phyloP scores from a whole-genome alignment of 2,113 vertebrate genomes.

The Myrmecobius fasciatus region DNA sequence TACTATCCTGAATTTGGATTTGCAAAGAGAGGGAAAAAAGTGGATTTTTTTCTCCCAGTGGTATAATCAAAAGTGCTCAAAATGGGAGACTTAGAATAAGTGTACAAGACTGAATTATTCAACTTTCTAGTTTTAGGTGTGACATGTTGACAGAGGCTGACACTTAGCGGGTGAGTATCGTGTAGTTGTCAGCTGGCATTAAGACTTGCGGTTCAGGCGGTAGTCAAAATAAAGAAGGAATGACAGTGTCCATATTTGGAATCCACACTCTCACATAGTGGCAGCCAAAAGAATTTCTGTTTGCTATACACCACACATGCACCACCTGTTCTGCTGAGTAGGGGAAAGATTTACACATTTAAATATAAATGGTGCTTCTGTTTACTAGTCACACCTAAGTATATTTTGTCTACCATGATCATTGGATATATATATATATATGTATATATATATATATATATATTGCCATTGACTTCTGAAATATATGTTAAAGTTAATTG shows the following conservation, averaged over 20 bases:
- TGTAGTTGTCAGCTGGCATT: conserved; percentile 64
- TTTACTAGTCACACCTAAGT: neutral
- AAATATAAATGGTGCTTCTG: neutral
- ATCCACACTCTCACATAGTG: neutral
- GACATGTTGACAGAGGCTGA: conserved; percentile 69
- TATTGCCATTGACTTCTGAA: conserved; percentile 23
- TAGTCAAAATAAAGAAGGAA: conserved; percentile 63
- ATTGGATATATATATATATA: neutral
- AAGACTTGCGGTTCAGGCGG: conserved; percentile 50
- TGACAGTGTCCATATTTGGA: conserved; percentile 40
- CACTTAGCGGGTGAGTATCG: conserved; percentile 44
- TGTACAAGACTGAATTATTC: conserved; percentile 27
- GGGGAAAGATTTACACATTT: neutral
- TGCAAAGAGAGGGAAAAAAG: neutral
- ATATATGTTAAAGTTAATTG: conserved; percentile 35
- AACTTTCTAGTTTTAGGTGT: conserved; percentile 33
- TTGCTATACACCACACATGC: neutral
- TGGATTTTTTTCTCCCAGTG: neutral
- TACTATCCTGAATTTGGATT: conserved; percentile 21
- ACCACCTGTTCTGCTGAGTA: neutral
- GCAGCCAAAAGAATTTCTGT: neutral
- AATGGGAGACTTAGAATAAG: neutral
- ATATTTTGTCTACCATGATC: conserved; percentile 16
- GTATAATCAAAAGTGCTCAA: conserved; percentile 46
- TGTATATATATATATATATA: too few species aligned